Percentiles rank a stretch among this genome's conserved stretches.
Evolutionary conservation across 2,888 invertebrate genomes (phyloP).

Genomic region (Carpatolechia fugitivella): DNA sequence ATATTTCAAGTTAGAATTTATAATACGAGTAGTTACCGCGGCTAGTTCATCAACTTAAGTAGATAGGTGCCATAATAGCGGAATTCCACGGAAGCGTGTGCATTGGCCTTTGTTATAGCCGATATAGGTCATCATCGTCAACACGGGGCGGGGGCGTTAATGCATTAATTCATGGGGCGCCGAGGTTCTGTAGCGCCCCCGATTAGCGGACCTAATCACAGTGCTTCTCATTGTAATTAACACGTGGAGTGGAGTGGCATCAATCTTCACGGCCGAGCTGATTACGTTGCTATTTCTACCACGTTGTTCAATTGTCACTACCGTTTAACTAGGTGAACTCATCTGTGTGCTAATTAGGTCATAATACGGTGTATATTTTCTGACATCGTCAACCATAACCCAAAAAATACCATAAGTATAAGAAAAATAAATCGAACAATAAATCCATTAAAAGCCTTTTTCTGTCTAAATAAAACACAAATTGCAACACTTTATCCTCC

Average conservation of each 20-base stretch:
- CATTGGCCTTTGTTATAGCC: slow-evolving; percentile 19
- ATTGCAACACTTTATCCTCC: too few relatives aligned
- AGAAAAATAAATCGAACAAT: too few relatives aligned
- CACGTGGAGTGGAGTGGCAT: slow-evolving; percentile 13
- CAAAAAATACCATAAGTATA: too few relatives aligned
- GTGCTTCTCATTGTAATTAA: slow-evolving; percentile 33
- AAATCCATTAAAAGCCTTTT: too few relatives aligned
- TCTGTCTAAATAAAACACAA: too few relatives aligned
- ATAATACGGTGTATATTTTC: neutral
- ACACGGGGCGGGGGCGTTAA: slow-evolving; percentile 32
- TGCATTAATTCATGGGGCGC: slow-evolving; percentile 35
- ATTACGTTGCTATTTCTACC: neutral
- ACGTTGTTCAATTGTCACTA: slow-evolving; percentile 5
- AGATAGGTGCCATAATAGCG: neutral
- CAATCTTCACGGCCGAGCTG: slow-evolving; percentile 8
- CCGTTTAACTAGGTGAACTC: neutral
- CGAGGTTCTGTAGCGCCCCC: slow-evolving; percentile 27
- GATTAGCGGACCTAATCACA: slow-evolving; percentile 33
- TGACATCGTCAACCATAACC: too few relatives aligned
- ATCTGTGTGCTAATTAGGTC: neutral
- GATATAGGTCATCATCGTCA: slow-evolving; percentile 45
- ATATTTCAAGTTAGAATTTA: too few relatives aligned
- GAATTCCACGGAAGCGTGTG: slow-evolving; percentile 10
- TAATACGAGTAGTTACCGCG: too few relatives aligned
- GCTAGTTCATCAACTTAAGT: neutral